Evolutionary conservation across 2,888 invertebrate species (phyloP).

Genomic region (Microchrysa polita): DNA sequence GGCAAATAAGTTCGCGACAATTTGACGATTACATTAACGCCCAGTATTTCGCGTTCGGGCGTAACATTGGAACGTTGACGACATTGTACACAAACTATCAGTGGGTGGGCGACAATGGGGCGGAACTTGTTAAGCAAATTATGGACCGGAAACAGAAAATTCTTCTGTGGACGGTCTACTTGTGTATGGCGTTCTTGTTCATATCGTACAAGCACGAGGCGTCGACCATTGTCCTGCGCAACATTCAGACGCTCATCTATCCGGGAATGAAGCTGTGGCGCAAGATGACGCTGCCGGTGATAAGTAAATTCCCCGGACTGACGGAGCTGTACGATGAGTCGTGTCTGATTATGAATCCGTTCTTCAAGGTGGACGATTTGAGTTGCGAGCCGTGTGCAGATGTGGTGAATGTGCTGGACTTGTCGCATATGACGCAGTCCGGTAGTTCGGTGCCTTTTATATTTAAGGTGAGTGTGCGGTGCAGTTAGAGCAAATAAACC

Average conservation of each 20-base stretch:
- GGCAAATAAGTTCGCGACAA: slow-evolving; percentile 71
- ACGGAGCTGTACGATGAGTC: slow-evolving; percentile 84
- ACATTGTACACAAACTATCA: slow-evolving; percentile 39
- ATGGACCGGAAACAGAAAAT: slow-evolving; percentile 62
- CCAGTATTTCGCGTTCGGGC: slow-evolving; percentile 67
- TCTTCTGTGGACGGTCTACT: slow-evolving; percentile 60
- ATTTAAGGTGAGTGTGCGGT: slow-evolving; percentile 66
- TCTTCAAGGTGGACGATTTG: slow-evolving; percentile 81
- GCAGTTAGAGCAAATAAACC: too few relatives aligned
- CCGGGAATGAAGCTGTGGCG: slow-evolving; percentile 80
- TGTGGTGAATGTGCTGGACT: slow-evolving; percentile 74
- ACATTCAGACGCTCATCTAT: slow-evolving; percentile 83
- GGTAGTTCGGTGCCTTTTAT: slow-evolving; percentile 65
- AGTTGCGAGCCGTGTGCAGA: slow-evolving; percentile 86
- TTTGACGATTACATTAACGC: slow-evolving; percentile 70
- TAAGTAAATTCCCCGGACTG: slow-evolving; percentile 77
- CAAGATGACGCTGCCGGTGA: slow-evolving; percentile 78
- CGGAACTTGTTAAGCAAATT: slow-evolving; percentile 64
- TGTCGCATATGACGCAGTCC: slow-evolving; percentile 64
- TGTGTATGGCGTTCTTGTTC: slow-evolving; percentile 59
- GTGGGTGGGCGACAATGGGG: slow-evolving; percentile 61
- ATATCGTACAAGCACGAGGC: slow-evolving; percentile 70
- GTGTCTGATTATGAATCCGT: slow-evolving; percentile 85
- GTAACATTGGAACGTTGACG: slow-evolving; percentile 54
- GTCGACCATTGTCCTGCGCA: slow-evolving; percentile 74